phyloP scores from a whole-genome alignment of 35 echinoderm and acorn worm genomes.

The Anneissia japonica region DNA sequence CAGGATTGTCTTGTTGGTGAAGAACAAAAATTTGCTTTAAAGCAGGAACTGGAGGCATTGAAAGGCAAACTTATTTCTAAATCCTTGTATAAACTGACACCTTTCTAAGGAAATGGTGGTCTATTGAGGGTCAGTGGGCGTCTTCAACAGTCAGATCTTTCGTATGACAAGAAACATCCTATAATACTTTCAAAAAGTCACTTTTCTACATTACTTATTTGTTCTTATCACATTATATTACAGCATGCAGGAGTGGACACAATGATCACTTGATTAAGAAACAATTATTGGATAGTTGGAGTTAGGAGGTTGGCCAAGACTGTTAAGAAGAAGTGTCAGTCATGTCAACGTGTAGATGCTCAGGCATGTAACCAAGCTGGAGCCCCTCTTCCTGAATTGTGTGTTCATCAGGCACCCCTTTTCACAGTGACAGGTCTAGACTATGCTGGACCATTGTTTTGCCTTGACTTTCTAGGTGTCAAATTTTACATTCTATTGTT shows the following conservation, averaged over 20 bases:
- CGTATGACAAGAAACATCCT: constrained; percentile 34
- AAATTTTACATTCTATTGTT: constrained; percentile 36
- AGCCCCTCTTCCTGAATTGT: constrained; percentile 14
- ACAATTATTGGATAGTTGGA: constrained; percentile 16
- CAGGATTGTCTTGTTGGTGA: background rate
- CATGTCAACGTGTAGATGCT: constrained; percentile 20
- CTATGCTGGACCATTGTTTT: constrained; percentile 28
- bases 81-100: constrained; percentile 1
- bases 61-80: background rate
- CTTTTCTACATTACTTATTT: constrained; percentile 9
- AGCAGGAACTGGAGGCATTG: constrained; percentile 4
- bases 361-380: constrained; percentile 7
- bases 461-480: constrained; percentile 13
- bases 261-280: constrained; percentile 13
- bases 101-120: constrained; percentile 15
- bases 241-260: constrained; percentile 28
- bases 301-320: constrained; percentile 13
- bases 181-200: constrained; percentile 20
- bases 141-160: constrained; percentile 18
- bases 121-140: constrained; percentile 8
- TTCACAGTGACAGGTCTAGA: constrained; percentile 17
- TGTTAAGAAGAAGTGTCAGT: constrained; percentile 16
- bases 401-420: constrained; percentile 24
- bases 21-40: constrained; percentile 6
- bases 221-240: constrained; percentile 15